Evolutionary conservation across 2,113 vertebrate genomes (phyloP).

Genomic region (Grus americana): DNA sequence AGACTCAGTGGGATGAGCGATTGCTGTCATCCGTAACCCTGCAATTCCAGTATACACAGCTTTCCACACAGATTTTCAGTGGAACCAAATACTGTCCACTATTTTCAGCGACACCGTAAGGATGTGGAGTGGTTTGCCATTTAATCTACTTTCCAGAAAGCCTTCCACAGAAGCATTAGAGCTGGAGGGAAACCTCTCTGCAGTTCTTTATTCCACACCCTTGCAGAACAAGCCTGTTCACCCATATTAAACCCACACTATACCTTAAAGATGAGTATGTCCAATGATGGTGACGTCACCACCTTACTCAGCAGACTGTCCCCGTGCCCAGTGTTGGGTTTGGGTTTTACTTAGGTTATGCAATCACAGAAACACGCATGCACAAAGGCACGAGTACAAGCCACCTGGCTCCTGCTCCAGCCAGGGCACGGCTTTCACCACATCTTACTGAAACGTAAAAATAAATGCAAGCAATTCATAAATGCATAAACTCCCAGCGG

Average conservation of each 20-base stretch:
- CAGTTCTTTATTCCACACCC: neutral
- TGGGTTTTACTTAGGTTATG: neutral
- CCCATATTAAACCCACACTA: neutral
- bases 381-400: neutral
- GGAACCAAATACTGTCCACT: neutral
- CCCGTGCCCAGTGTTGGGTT: neutral
- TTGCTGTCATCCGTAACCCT: neutral
- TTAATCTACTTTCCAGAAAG: neutral
- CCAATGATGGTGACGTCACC: neutral
- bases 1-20: neutral
- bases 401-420: neutral
- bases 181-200: neutral
- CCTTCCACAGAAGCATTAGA: neutral
- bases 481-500: neutral
- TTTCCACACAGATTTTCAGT: neutral
- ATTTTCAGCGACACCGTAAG: neutral
- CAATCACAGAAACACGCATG: neutral
- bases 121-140: neutral
- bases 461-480: neutral
- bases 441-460: neutral
- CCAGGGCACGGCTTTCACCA: neutral
- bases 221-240: neutral
- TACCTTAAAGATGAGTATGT: neutral
- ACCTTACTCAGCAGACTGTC: neutral
- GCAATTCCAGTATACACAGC: neutral